Conservation (phyloP, 2,113 vertebrate species). For the Tachuris rubrigastra region DNA sequence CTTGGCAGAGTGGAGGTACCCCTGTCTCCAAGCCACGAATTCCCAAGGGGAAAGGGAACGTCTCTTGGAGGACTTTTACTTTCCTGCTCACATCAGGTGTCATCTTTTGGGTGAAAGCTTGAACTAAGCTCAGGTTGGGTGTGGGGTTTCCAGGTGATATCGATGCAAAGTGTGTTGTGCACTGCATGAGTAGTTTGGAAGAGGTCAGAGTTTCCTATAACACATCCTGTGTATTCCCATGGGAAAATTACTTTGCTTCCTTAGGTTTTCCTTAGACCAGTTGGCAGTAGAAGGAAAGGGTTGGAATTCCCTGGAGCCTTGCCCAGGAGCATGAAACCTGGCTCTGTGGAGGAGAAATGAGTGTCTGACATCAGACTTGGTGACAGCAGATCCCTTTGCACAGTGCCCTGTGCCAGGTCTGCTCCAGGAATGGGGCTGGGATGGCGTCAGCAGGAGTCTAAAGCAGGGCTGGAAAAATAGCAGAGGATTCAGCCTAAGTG, state of each 20-base stretch:
- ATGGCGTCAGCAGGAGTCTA: neutral
- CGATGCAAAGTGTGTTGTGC: neutral
- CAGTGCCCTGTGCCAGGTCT: neutral
- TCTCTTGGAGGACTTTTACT: neutral
- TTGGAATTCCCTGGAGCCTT: neutral
- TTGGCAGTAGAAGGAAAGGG: neutral
- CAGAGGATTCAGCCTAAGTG: neutral
- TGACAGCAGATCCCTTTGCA: neutral
- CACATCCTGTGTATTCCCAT: neutral
- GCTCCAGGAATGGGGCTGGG: neutral
- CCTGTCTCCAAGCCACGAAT: fast-evolving
- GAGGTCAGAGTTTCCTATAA: neutral
- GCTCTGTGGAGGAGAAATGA: fast-evolving
- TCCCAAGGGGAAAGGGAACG: neutral
- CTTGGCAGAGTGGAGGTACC: fast-evolving
- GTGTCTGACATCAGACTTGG: neutral
- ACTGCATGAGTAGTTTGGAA: neutral
- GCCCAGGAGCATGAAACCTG: fast-evolving
- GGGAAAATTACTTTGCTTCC: neutral
- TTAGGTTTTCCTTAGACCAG: neutral
- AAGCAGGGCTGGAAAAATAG: neutral
- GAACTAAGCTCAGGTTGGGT: neutral
- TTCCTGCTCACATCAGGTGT: neutral
- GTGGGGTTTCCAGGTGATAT: neutral
- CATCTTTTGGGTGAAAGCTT: neutral